Evolutionary conservation across 2,888 invertebrate genomes (phyloP).

Genomic region (Meandrusa payeni): DNA sequence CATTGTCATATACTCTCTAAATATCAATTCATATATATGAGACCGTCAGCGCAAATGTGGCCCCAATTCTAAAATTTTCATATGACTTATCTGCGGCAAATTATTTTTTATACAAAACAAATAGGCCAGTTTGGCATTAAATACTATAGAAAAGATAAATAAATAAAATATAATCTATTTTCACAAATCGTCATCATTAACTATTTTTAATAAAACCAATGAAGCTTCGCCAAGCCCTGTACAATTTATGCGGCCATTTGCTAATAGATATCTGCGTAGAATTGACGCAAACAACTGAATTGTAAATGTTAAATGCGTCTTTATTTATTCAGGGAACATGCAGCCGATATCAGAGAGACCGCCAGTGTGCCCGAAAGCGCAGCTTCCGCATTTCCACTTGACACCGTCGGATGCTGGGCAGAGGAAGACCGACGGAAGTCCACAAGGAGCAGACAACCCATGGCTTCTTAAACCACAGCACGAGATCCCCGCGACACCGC

Average conservation of each 20-base stretch:
- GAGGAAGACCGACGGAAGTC: conserved; percentile 46
- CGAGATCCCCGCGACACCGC: conserved; percentile 70
- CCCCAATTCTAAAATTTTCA: no score
- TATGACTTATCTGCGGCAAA: no score
- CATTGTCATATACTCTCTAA: no score
- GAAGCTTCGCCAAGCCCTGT: conserved; percentile 7
- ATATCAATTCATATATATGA: no score
- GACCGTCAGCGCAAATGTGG: no score
- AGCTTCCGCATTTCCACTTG: conserved; percentile 60
- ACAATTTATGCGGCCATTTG: conserved; percentile 10
- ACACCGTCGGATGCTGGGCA: conserved; percentile 57
- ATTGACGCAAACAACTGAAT: conserved; percentile 11
- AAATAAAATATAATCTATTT: no score
- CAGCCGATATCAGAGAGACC: conserved; percentile 67
- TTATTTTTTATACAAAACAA: no score
- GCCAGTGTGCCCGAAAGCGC: conserved; percentile 54
- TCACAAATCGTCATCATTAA: conserved; percentile 5
- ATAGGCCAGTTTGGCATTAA: no score
- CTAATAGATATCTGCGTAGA: background rate
- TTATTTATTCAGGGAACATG: conserved; percentile 43
- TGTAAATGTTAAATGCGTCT: conserved; percentile 11
- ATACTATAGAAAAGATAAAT: no score
- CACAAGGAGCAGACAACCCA: conserved; percentile 47
- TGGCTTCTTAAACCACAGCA: conserved; percentile 66
- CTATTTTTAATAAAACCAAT: conserved; percentile 12